Conservation (phyloP, 2,888 invertebrate genomes). For the Drepanosiphum platanoidis region DNA sequence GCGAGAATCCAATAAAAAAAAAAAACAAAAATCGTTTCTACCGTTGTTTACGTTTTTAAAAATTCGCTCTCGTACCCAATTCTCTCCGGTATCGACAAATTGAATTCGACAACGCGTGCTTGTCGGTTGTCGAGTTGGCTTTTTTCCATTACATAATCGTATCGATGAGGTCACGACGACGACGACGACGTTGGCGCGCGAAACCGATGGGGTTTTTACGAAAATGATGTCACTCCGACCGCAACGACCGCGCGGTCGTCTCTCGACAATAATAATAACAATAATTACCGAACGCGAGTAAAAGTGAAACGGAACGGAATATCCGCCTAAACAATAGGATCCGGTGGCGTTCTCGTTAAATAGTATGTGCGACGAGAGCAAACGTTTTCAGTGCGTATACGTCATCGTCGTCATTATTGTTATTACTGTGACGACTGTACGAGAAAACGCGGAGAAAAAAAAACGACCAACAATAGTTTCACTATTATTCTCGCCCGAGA, state of each 20-base stretch:
- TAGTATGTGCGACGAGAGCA: neutral
- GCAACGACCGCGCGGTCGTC: neutral
- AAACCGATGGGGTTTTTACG: neutral
- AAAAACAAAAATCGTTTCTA: too few relatives aligned
- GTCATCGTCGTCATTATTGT: neutral
- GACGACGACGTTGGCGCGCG: too few relatives aligned
- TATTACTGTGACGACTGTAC: neutral
- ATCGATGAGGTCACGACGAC: too few relatives aligned
- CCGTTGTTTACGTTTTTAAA: too few relatives aligned
- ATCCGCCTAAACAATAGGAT: constrained; percentile 4
- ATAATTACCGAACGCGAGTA: neutral
- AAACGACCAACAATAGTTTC: too few relatives aligned
- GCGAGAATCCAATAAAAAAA: too few relatives aligned
- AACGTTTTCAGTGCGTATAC: neutral
- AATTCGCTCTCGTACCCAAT: too few relatives aligned
- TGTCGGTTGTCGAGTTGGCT: too few relatives aligned
- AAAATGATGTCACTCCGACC: constrained; percentile 1
- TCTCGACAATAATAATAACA: constrained; percentile 7
- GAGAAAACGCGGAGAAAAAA: neutral
- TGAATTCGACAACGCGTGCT: too few relatives aligned
- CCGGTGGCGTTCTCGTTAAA: neutral
- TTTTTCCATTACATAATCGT: too few relatives aligned
- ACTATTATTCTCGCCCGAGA: neutral
- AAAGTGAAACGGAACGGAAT: constrained; percentile 13
- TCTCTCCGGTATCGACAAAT: too few relatives aligned